Conservation (phyloP, 2,113 vertebrate genomes). For the Melanerpes formicivorus region DNA sequence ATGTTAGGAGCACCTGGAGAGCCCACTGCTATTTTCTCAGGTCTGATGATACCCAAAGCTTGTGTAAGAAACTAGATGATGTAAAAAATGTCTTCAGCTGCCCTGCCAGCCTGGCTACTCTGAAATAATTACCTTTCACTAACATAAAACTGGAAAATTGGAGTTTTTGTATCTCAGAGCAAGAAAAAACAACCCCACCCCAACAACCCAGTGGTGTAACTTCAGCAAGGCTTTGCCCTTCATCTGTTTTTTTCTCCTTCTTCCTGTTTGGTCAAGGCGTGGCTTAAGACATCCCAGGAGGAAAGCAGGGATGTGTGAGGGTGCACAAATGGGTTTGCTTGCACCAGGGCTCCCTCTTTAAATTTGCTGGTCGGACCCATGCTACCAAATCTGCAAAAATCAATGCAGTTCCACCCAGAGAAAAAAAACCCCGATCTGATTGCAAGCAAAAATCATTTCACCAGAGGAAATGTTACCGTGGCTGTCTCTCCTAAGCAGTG, state of each 20-base stretch:
- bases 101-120: not conserved
- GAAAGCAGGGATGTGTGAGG: not conserved
- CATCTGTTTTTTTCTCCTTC: not conserved
- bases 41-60: not conserved
- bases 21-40: not conserved
- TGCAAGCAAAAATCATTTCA: not conserved
- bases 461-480: not conserved
- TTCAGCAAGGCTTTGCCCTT: not conserved
- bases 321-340: not conserved
- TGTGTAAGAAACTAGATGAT: not conserved
- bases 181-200: not conserved
- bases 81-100: not conserved
- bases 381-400: conserved; percentile 13
- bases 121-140: not conserved
- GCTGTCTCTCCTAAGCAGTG: not conserved
- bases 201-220: not conserved
- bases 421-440: not conserved
- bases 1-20: not conserved
- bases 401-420: not conserved
- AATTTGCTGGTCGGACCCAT: not conserved
- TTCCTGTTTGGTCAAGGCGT: not conserved
- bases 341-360: not conserved
- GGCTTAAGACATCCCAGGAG: not conserved
- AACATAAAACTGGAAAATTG: not conserved
- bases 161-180: not conserved